A percentile compares a stretch with the other conserved stretches of the same genome.
These are phyloP conservation scores for Drosophila fungiperda DNA, from an alignment of 2,888 invertebrate genomes.

Conservation along the genomic window DNA sequence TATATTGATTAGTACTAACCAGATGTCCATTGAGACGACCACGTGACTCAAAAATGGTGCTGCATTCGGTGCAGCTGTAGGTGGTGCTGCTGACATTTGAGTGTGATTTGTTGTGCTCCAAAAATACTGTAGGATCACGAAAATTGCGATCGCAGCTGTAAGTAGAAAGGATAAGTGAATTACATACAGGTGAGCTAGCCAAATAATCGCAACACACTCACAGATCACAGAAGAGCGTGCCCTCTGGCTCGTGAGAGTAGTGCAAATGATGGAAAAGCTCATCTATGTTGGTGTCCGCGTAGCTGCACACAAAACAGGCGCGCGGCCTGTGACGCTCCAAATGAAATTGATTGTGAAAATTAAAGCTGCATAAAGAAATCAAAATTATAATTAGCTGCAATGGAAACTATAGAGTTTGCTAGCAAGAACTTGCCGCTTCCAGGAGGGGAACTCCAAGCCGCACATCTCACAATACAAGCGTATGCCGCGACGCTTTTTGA, in stretches of 20 bases:
- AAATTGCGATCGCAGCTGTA: conserved; percentile 81
- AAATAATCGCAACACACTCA: conserved; percentile 45
- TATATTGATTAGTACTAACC: conserved; percentile 51
- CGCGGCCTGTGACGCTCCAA: conserved; percentile 80
- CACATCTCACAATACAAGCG: conserved; percentile 76
- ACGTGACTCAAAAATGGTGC: conserved; percentile 57
- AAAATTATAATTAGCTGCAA: neutral
- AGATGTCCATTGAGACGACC: conserved; percentile 73
- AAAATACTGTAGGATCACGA: conserved; percentile 63
- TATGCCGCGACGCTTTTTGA: conserved; percentile 67
- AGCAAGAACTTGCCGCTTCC: conserved; percentile 75
- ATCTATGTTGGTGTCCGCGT: conserved; percentile 73
- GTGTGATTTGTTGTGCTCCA: conserved; percentile 66
- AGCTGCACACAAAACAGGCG: conserved; percentile 81
- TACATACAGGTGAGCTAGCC: rapidly evolving
- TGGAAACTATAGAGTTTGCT: rapidly evolving
- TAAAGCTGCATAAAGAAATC: conserved; percentile 64
- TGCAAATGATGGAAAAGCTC: conserved; percentile 83
- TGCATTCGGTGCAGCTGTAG: conserved; percentile 55
- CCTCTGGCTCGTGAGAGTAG: conserved; percentile 78
- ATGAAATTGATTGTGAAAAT: conserved; percentile 84
- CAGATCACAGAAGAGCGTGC: conserved; percentile 71
- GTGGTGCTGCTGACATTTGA: conserved; percentile 60
- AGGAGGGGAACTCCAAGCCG: conserved; percentile 77
- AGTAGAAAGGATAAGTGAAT: neutral